Evolutionary conservation across 2,888 invertebrate species (phyloP).

Genomic region (Thymelicus acteon): DNA sequence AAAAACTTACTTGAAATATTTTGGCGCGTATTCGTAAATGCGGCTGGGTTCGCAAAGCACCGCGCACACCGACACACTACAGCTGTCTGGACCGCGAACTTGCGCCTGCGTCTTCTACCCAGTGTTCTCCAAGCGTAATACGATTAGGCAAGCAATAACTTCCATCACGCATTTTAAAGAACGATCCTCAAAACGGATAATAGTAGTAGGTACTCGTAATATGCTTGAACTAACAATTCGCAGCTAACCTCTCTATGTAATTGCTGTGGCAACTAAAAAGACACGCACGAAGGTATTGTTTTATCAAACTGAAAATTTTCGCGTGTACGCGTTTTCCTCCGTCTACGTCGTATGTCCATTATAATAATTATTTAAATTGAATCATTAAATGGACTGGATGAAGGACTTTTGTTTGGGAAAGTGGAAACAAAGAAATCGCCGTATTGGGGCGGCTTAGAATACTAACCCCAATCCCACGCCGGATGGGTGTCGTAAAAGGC

Average conservation of each 20-base stretch:
- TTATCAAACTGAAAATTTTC: background rate
- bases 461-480: no score
- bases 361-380: no score
- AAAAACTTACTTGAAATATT: slow-evolving; percentile 16
- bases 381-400: no score
- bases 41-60: background rate
- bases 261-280: slow-evolving; percentile 2
- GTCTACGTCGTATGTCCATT: no score
- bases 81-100: slow-evolving; percentile 4
- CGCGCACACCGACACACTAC: slow-evolving; percentile 18
- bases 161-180: slow-evolving; percentile 22
- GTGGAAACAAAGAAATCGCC: no score
- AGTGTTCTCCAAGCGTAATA: slow-evolving; percentile 17
- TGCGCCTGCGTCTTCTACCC: slow-evolving; percentile 16
- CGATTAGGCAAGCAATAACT: slow-evolving; percentile 23
- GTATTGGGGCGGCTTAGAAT: no score
- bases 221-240: slow-evolving; percentile 5
- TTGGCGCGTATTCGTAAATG: slow-evolving; percentile 5
- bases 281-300: background rate
- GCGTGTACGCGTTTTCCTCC: slow-evolving; percentile 14
- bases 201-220: no score
- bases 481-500: no score
- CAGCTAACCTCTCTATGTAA: slow-evolving; percentile 7
- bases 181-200: slow-evolving; percentile 14
- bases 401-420: no score